A percentile compares a stretch with the other conserved stretches of the same genome.
These are phyloP conservation scores for Spondyliosoma cantharus DNA, from an alignment of 2,797 vertebrate genomes.

Conservation along the genomic window DNA sequence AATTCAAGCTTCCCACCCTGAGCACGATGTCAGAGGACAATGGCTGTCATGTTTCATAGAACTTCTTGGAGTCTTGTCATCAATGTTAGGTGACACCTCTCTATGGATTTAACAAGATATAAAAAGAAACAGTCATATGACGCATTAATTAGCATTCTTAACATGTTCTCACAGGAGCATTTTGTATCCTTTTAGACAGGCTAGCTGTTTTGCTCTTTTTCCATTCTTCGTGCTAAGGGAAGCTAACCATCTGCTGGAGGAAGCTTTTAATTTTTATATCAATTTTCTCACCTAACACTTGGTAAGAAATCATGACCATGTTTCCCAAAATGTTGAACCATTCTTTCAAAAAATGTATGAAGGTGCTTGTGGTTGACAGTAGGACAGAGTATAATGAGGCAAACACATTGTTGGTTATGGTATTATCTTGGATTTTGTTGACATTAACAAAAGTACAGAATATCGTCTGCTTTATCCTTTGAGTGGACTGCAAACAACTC, in stretches of 20 bases:
- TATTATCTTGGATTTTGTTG: not conserved
- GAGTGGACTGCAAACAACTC: not conserved
- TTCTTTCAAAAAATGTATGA: slow-evolving; percentile 1
- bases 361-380: not conserved
- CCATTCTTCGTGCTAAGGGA: not conserved
- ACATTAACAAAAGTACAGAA: not conserved
- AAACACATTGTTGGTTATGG: slow-evolving; percentile 10
- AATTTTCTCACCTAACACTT: not conserved
- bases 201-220: not conserved
- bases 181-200: not conserved
- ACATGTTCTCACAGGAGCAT: too few species aligned
- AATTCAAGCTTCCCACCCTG: too few species aligned
- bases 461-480: not conserved
- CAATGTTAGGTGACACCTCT: too few species aligned
- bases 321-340: too few species aligned
- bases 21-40: too few species aligned
- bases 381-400: not conserved
- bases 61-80: too few species aligned
- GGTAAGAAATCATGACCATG: slow-evolving; percentile 3
- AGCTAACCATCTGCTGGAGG: not conserved
- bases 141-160: too few species aligned
- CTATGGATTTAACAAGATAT: too few species aligned
- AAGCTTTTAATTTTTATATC: not conserved
- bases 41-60: too few species aligned
- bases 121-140: too few species aligned